These are phyloP conservation scores for Calyptomena viridis DNA, from an alignment of 2,113 vertebrate genomes.

Conservation along the genomic window DNA sequence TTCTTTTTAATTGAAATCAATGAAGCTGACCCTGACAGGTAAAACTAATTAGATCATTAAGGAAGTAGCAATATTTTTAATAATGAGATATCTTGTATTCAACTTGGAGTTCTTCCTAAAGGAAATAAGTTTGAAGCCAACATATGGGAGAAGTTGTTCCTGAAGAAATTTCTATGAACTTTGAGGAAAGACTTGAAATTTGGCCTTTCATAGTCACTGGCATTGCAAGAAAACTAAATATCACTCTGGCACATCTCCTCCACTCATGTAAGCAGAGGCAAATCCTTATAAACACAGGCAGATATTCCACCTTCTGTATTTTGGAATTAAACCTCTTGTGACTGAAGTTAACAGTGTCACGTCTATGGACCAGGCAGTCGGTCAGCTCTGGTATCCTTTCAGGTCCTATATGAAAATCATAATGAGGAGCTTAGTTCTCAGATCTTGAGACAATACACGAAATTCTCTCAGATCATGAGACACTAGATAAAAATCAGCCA, in stretches of 20 bases:
- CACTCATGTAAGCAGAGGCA: neutral
- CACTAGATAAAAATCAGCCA: neutral
- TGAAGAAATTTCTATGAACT: neutral
- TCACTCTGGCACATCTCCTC: neutral
- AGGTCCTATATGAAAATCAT: neutral
- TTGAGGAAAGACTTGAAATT: neutral
- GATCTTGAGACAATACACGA: neutral
- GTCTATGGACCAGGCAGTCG: neutral
- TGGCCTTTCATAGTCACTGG: neutral
- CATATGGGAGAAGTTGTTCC: neutral
- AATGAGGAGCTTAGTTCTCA: neutral
- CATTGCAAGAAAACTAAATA: neutral
- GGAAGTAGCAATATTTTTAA: slow-evolving; percentile 41
- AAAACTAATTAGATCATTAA: slow-evolving; percentile 50
- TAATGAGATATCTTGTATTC: slow-evolving; percentile 15
- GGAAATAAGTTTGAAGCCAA: neutral
- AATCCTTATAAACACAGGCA: neutral
- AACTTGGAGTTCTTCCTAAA: neutral
- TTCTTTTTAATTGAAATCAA: slow-evolving; percentile 41
- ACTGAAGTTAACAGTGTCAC: neutral
- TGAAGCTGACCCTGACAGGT: slow-evolving; percentile 19
- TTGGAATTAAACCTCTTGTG: neutral
- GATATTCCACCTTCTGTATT: neutral
- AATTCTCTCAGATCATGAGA: neutral
- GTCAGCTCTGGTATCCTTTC: neutral